phyloP scores from a whole-genome alignment of 2,797 vertebrate species.

The Myotis vivesi region DNA sequence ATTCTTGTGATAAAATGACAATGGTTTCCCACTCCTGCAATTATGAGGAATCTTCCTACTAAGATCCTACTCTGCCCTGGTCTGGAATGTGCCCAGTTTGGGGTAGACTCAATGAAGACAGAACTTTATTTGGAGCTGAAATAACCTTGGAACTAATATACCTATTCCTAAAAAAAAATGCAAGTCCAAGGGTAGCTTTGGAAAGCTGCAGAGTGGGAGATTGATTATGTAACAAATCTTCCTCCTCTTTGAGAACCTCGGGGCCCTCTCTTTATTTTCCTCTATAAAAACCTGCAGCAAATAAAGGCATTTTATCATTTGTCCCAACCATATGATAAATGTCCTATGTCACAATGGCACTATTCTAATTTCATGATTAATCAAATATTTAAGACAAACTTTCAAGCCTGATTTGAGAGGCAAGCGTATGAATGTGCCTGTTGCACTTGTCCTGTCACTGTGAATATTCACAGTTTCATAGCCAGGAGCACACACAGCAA shows the following conservation, averaged over 20 bases:
- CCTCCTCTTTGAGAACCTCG: neutral
- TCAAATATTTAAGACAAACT: constrained; percentile 6
- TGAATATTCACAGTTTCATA: neutral
- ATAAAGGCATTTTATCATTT: neutral
- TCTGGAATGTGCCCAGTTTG: neutral
- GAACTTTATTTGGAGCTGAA: neutral
- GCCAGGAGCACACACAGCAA: accelerated
- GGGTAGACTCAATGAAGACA: neutral
- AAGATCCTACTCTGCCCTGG: neutral
- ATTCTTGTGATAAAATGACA: neutral
- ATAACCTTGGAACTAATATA: neutral
- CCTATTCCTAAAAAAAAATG: neutral
- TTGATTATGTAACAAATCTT: neutral
- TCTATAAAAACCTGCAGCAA: neutral
- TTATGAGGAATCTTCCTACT: neutral
- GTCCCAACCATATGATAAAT: neutral
- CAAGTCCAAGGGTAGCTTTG: accelerated
- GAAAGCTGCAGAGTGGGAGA: accelerated
- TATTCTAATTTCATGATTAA: constrained; percentile 12
- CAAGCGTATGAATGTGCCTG: neutral
- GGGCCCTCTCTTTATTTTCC: neutral
- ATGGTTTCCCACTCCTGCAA: accelerated
- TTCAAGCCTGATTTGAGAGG: neutral
- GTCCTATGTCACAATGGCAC: neutral
- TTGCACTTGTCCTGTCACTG: neutral